A percentile compares a stretch with the other conserved stretches of the same genome.
Conservation (phyloP, 1,140 invertebrate genomes). For the Phymorhynchus buccinoides region DNA sequence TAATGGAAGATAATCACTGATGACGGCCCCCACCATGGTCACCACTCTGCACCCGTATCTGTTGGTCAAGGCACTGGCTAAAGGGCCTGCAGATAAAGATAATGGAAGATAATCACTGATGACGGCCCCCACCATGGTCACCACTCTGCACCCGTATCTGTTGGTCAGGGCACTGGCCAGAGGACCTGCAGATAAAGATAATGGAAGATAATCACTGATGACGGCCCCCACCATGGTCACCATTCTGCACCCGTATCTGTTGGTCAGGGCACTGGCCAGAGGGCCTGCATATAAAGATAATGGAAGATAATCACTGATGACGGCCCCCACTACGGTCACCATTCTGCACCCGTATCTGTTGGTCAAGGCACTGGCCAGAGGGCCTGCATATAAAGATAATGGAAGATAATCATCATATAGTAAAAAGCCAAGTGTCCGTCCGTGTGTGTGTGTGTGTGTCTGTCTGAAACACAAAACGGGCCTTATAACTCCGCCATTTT, state of each 20-base stretch:
- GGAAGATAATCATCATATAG: too few relatives aligned
- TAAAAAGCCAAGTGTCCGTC: too few relatives aligned
- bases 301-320: too few relatives aligned
- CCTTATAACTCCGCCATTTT: too few relatives aligned
- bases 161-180: conserved; percentile 96
- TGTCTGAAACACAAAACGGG: too few relatives aligned
- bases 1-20: conserved; percentile 75
- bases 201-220: too few relatives aligned
- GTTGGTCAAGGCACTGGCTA: conserved; percentile 95
- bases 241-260: conserved; percentile 93
- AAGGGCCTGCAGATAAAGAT: conserved; percentile 81
- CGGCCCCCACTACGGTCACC: conserved; percentile 91
- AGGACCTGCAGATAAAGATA: conserved; percentile 83
- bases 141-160: conserved; percentile 93
- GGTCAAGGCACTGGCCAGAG: conserved; percentile 93
- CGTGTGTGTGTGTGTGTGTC: too few relatives aligned
- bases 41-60: conserved; percentile 94
- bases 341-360: conserved; percentile 95
- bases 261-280: conserved; percentile 93
- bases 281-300: conserved; percentile 84
- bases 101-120: too few relatives aligned
- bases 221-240: conserved; percentile 93
- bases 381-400: too few relatives aligned
- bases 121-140: conserved; percentile 91
- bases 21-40: conserved; percentile 90